phyloP scores from a whole-genome alignment of 2,113 vertebrate species.

The Pteruthius melanotis region DNA sequence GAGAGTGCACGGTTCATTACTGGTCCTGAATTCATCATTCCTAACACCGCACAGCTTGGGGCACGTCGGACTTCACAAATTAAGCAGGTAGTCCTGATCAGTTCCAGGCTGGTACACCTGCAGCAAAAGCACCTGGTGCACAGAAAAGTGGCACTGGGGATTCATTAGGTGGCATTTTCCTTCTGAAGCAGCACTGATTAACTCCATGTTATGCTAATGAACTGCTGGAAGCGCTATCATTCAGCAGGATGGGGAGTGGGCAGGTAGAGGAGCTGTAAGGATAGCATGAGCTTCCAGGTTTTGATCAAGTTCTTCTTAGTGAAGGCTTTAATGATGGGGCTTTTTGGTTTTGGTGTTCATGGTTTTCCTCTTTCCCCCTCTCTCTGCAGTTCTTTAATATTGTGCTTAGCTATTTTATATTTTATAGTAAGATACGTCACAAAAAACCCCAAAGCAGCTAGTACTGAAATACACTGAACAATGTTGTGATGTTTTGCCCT shows the following conservation, averaged over 20 bases:
- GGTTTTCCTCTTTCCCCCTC: neutral
- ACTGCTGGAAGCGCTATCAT: neutral
- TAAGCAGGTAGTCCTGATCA: conserved; percentile 6
- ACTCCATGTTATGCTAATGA: neutral
- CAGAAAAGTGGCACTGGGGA: neutral
- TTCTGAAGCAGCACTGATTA: conserved; percentile 3
- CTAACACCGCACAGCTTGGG: neutral
- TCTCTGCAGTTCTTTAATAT: neutral
- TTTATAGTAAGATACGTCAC: neutral
- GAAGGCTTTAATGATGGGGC: neutral
- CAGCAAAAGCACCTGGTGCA: neutral
- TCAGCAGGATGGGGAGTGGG: neutral
- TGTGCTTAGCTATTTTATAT: neutral
- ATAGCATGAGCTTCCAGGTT: neutral
- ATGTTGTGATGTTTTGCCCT: neutral
- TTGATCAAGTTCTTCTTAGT: neutral
- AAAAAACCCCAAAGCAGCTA: neutral
- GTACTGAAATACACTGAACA: neutral
- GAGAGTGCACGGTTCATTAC: neutral
- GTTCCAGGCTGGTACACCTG: neutral
- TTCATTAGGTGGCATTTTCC: conserved; percentile 39
- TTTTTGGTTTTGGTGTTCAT: neutral
- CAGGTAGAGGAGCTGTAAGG: neutral
- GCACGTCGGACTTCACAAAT: neutral
- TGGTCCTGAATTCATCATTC: neutral